Percentiles rank a stretch among this genome's conserved stretches.
Conservation (phyloP, 2,797 vertebrate genomes). For the Cephalopachus bancanus region DNA sequence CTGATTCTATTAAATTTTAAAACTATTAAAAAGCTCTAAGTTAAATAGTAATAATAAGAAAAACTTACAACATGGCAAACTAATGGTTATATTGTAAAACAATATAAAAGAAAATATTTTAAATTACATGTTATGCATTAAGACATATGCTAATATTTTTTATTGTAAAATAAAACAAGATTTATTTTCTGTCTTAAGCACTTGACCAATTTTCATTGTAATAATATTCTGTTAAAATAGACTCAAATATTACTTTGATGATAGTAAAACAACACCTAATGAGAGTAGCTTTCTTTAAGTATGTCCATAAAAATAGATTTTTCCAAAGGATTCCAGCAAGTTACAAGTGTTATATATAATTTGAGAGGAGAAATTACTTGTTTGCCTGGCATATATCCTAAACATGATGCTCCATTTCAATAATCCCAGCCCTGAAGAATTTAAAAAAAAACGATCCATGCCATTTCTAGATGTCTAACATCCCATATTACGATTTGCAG, state of each 20-base stretch:
- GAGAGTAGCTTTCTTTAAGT: neutral
- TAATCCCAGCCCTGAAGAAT: neutral
- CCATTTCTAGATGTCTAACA: neutral
- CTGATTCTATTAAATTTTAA: neutral
- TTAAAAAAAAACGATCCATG: neutral
- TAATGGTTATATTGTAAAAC: neutral
- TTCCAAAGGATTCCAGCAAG: neutral
- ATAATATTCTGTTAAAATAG: neutral
- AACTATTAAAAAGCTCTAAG: neutral
- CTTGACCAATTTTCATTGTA: neutral
- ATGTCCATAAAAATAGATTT: neutral
- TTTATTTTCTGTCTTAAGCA: neutral
- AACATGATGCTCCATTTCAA: neutral
- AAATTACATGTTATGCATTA: neutral
- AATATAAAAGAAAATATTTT: neutral
- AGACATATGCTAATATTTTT: neutral
- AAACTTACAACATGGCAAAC: neutral
- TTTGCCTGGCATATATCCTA: neutral
- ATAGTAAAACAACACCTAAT: neutral
- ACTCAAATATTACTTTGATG: neutral
- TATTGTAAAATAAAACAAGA: neutral
- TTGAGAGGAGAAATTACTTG: neutral
- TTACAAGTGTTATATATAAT: neutral
- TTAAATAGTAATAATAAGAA: neutral
- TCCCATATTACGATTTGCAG: neutral